Evolutionary conservation across 2,888 invertebrate genomes (phyloP).

Genomic region (Phasia obesa): DNA sequence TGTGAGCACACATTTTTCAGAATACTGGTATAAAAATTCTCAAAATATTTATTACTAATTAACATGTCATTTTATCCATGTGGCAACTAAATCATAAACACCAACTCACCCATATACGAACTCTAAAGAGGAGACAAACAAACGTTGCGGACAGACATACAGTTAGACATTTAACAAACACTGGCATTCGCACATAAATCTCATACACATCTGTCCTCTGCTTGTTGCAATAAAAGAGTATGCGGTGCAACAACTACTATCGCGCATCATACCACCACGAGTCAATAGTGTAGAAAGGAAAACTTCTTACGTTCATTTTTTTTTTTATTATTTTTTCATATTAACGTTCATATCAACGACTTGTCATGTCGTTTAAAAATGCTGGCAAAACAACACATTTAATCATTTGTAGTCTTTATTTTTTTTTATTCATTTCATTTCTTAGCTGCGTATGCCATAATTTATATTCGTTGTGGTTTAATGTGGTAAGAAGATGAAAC

Average conservation of each 20-base stretch:
- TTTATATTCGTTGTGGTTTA: constrained; percentile 68
- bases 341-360: constrained; percentile 70
- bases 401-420: constrained; percentile 68
- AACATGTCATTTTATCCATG: constrained; percentile 71
- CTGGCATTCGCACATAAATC: constrained; percentile 66
- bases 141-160: constrained; percentile 26
- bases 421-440: constrained; percentile 43
- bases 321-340: constrained; percentile 33
- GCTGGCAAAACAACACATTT: constrained; percentile 71
- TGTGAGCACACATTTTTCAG: constrained; percentile 19
- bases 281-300: constrained; percentile 46
- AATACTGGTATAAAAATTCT: constrained; percentile 54
- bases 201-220: constrained; percentile 62
- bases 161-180: constrained; percentile 51
- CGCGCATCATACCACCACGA: constrained; percentile 39
- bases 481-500: constrained; percentile 52
- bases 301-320: constrained; percentile 19
- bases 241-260: constrained; percentile 11
- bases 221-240: constrained; percentile 16
- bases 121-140: background rate
- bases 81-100: constrained; percentile 71
- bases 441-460: constrained; percentile 69
- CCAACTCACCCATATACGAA: constrained; percentile 57
- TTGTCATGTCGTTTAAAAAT: constrained; percentile 71
- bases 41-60: constrained; percentile 71